phyloP scores from a whole-genome alignment of 2,113 vertebrate species.

The Petaurus breviceps region DNA sequence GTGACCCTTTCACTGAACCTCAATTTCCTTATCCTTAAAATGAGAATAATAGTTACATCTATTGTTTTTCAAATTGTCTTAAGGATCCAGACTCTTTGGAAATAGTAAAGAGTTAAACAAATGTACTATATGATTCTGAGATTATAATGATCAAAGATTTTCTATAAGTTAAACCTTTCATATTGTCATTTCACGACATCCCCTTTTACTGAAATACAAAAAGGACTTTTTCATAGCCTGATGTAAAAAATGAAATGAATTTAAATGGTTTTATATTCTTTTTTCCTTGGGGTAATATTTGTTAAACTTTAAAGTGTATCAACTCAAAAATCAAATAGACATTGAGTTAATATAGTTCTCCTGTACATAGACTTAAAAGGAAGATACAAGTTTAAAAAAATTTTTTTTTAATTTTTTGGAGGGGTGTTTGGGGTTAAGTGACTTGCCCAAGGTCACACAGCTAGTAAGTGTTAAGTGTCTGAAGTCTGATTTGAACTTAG shows the following conservation, averaged over 20 bases:
- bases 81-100: not conserved
- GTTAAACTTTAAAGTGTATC: slow-evolving; percentile 28
- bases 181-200: not conserved
- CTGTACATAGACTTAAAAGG: not conserved
- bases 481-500: too few relatives aligned
- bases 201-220: slow-evolving; percentile 8
- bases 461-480: too few relatives aligned
- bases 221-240: slow-evolving; percentile 24
- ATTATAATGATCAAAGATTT: not conserved
- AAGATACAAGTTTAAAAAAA: too few relatives aligned
- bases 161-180: not conserved
- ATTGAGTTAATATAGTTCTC: not conserved
- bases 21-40: not conserved
- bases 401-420: too few relatives aligned
- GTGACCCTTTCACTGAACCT: not conserved
- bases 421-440: too few relatives aligned
- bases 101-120: not conserved
- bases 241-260: slow-evolving; percentile 44
- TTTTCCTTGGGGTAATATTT: not conserved
- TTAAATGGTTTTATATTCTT: not conserved
- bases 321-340: slow-evolving; percentile 15
- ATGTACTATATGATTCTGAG: not conserved
- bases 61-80: not conserved
- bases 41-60: not conserved
- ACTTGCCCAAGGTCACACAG: too few relatives aligned